A percentile compares a stretch with the other conserved stretches of the same genome.
phyloP scores from a whole-genome alignment of 92 coral and sea anemone species.

The Palythoa grandis region DNA sequence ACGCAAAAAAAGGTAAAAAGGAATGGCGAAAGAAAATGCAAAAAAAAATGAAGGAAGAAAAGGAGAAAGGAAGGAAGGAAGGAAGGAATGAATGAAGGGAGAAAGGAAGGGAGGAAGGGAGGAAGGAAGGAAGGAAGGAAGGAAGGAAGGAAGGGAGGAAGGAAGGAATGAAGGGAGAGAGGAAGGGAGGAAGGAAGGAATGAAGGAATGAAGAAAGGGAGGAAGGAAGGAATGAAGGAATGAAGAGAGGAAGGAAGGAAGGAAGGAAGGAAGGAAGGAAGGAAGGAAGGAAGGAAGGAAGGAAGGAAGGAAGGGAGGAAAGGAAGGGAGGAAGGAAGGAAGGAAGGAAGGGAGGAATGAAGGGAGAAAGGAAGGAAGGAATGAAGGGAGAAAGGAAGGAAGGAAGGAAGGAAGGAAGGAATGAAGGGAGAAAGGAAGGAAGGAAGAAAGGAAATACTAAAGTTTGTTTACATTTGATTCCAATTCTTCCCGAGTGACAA shows the following conservation, averaged over 20 bases:
- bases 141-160: background rate
- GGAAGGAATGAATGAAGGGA: background rate
- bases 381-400: background rate
- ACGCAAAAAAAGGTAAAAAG: background rate
- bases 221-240: background rate
- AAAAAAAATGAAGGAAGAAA: no score
- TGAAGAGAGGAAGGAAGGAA: background rate
- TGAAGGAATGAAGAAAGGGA: background rate
- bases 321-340: background rate
- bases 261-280: background rate
- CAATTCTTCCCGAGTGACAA: constrained; percentile 52
- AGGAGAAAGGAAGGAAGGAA: background rate
- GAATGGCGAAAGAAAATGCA: background rate
- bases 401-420: no score
- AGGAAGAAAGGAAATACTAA: background rate
- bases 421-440: background rate
- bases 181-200: background rate
- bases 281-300: background rate
- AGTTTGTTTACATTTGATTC: constrained; percentile 53
- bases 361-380: background rate
- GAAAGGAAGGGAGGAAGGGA: background rate
- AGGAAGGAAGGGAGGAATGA: background rate
- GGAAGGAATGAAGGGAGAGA: background rate
- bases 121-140: background rate
- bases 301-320: background rate